These are phyloP conservation scores for Acholoe squamosa DNA, from an alignment of 2,888 invertebrate genomes.

Conservation along the genomic window DNA sequence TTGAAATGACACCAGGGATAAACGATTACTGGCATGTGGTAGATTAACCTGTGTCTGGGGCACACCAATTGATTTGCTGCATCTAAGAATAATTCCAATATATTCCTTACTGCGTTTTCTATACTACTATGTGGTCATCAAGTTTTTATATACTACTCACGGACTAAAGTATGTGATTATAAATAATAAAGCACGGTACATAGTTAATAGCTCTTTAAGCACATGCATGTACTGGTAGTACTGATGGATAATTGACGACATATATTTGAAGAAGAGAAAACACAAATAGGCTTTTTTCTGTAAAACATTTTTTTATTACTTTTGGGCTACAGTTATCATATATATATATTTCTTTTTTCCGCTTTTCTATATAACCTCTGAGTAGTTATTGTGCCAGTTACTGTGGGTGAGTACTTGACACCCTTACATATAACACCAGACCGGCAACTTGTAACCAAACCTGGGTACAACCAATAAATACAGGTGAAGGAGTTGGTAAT, in stretches of 20 bases:
- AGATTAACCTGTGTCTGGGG: too few relatives aligned
- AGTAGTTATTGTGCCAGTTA: background rate
- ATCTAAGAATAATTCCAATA: background rate
- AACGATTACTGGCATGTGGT: too few relatives aligned
- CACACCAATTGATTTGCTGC: too few relatives aligned
- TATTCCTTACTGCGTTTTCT: background rate
- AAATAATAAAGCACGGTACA: too few relatives aligned
- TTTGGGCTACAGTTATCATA: constrained; percentile 14
- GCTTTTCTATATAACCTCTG: background rate
- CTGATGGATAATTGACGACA: too few relatives aligned
- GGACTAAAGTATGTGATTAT: background rate
- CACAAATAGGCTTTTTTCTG: background rate
- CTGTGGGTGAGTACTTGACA: background rate
- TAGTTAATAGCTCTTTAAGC: too few relatives aligned
- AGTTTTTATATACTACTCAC: too few relatives aligned
- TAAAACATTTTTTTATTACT: constrained; percentile 13
- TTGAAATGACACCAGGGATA: too few relatives aligned
- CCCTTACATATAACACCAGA: background rate
- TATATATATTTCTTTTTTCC: background rate
- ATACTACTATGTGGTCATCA: background rate
- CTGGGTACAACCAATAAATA: background rate
- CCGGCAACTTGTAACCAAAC: background rate
- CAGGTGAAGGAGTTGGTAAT: background rate
- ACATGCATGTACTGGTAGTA: too few relatives aligned
- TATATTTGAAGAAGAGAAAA: background rate